phyloP scores from a whole-genome alignment of 1,140 invertebrate genomes.

The Drosophila littoralis region DNA sequence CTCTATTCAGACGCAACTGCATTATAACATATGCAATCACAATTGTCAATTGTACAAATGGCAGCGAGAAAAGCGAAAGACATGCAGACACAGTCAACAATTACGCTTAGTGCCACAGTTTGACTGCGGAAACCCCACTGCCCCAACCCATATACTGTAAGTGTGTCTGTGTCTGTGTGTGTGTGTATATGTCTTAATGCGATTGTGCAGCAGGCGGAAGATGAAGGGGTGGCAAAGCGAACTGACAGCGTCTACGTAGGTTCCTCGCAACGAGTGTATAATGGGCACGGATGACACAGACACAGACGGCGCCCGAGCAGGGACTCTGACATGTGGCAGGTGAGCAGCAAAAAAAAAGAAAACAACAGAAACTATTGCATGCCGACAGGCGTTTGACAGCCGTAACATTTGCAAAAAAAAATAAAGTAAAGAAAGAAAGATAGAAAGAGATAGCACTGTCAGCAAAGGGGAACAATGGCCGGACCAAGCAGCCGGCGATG shows the following conservation, averaged over 20 bases:
- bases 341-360: slow-evolving; percentile 40
- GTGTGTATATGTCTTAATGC: slow-evolving; percentile 62
- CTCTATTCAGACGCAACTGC: slow-evolving; percentile 36
- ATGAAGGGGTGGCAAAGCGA: slow-evolving; percentile 49
- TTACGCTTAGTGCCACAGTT: slow-evolving; percentile 79
- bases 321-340: slow-evolving; percentile 61
- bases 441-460: not conserved
- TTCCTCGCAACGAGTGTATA: slow-evolving; percentile 65
- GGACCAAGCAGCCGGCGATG: slow-evolving; percentile 25
- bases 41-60: slow-evolving; percentile 80
- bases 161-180: not conserved
- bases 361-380: slow-evolving; percentile 27
- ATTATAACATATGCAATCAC: slow-evolving; percentile 79
- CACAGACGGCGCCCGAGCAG: slow-evolving; percentile 15
- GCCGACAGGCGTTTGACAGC: slow-evolving; percentile 71
- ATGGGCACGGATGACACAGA: slow-evolving; percentile 61
- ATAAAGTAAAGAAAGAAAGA: not conserved
- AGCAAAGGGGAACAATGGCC: slow-evolving; percentile 20
- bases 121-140: slow-evolving; percentile 52
- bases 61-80: slow-evolving; percentile 50
- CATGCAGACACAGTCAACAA: slow-evolving; percentile 68
- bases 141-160: not conserved
- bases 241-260: slow-evolving; percentile 46
- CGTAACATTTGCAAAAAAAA: slow-evolving; percentile 63
- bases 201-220: slow-evolving; percentile 64